A percentile compares a stretch with the other conserved stretches of the same genome.
Conservation (phyloP, 2,888 invertebrate species). For the Artemia sinica region DNA sequence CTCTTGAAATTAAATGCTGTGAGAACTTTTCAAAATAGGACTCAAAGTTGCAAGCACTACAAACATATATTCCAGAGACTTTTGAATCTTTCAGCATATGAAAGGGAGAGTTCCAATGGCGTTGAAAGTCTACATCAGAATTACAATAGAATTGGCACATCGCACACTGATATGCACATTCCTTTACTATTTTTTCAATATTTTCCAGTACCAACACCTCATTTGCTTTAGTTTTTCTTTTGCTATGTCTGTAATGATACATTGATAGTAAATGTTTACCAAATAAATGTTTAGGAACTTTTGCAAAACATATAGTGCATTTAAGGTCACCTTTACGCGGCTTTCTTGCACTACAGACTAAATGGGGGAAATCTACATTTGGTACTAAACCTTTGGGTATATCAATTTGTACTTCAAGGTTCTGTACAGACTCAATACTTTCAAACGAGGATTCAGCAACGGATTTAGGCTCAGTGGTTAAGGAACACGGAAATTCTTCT, state of each 20-base stretch:
- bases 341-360: not conserved
- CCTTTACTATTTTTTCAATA: slow-evolving; percentile 38
- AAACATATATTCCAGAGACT: slow-evolving; percentile 2
- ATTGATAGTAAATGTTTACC: slow-evolving; percentile 72
- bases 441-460: not conserved
- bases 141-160: slow-evolving; percentile 71
- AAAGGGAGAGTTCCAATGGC: slow-evolving; percentile 53
- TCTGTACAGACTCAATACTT: not conserved
- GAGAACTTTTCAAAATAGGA: not conserved
- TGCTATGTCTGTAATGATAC: slow-evolving; percentile 56
- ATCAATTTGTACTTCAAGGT: not conserved
- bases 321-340: not conserved
- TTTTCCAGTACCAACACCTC: slow-evolving; percentile 44
- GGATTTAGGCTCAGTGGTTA: no score
- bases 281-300: slow-evolving; percentile 48
- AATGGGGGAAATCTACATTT: not conserved
- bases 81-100: slow-evolving; percentile 38
- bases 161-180: slow-evolving; percentile 68
- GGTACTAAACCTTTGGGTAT: not conserved
- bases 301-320: slow-evolving; percentile 53
- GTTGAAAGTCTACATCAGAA: slow-evolving; percentile 44
- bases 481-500: no score
- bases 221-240: slow-evolving; percentile 39
- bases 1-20: not conserved
- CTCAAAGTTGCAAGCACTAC: slow-evolving; percentile 18